Percentiles rank a stretch among this genome's conserved stretches.
Evolutionary conservation across 2,797 vertebrate genomes (phyloP).

Genomic region (Poecile montanus): DNA sequence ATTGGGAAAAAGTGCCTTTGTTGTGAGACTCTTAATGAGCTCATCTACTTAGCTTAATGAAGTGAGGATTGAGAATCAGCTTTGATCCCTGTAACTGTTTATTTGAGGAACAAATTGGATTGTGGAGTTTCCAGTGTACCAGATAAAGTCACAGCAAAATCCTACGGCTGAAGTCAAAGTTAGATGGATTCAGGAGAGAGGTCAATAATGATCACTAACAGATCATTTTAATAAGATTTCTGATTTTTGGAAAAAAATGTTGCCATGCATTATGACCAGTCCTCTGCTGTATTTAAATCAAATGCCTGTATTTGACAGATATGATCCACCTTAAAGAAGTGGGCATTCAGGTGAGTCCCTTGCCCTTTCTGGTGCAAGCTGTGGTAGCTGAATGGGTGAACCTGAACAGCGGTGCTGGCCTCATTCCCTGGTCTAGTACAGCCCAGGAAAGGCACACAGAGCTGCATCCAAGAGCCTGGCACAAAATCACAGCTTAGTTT

Average conservation of each 20-base stretch:
- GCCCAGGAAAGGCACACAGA: not conserved
- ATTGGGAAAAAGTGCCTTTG: not conserved
- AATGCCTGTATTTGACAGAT: not conserved
- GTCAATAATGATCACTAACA: not conserved
- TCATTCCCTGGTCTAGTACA: fast-evolving
- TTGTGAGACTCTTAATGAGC: not conserved
- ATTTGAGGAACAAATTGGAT: not conserved
- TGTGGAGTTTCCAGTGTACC: not conserved
- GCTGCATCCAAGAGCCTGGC: not conserved
- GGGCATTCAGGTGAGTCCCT: not conserved
- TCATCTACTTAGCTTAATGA: not conserved
- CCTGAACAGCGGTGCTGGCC: not conserved
- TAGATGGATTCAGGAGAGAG: not conserved
- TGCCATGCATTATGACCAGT: not conserved
- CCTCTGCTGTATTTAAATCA: not conserved
- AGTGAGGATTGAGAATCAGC: not conserved
- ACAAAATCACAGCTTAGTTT: not conserved
- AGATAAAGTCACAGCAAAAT: not conserved
- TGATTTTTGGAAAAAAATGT: not conserved
- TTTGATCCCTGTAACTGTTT: not conserved
- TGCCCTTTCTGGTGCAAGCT: not conserved
- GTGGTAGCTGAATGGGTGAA: not conserved
- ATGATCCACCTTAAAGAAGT: not conserved
- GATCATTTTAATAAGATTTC: not conserved
- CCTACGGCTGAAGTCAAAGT: not conserved